These are phyloP conservation scores for Pyrrhura leucotis DNA, from an alignment of 2,797 vertebrate species.

Conservation along the genomic window DNA sequence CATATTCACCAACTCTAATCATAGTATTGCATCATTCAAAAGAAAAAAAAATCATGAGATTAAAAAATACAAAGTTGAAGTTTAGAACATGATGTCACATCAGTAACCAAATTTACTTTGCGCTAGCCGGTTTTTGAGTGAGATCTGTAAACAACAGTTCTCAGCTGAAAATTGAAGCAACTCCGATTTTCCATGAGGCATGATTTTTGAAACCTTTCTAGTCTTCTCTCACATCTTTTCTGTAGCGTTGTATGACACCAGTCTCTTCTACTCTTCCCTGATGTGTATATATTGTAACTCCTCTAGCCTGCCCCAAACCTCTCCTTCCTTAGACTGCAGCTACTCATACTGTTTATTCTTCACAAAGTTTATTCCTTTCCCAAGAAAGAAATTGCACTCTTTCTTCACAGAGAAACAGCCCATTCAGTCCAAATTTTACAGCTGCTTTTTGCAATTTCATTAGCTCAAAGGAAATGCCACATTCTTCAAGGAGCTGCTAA, in stretches of 20 bases:
- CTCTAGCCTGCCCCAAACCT: neutral
- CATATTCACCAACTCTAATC: neutral
- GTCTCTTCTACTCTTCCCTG: neutral
- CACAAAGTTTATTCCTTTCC: neutral
- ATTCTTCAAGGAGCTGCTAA: neutral
- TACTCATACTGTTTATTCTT: neutral
- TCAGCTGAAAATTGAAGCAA: neutral
- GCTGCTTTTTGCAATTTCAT: neutral
- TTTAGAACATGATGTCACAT: neutral
- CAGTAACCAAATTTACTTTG: neutral
- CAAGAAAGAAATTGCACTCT: neutral
- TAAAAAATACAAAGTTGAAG: neutral
- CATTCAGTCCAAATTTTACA: neutral
- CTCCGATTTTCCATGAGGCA: neutral
- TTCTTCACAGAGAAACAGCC: neutral
- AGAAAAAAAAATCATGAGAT: neutral
- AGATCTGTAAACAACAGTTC: neutral
- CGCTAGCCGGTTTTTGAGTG: neutral
- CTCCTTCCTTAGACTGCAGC: neutral
- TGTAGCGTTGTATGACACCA: neutral
- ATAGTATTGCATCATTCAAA: neutral
- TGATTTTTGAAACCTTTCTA: neutral
- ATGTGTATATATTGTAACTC: fast-evolving
- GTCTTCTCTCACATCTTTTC: neutral
- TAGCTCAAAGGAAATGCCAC: slow-evolving; percentile 10